These are phyloP conservation scores for Epinotia ramella DNA, from an alignment of 2,888 invertebrate species.

Conservation along the genomic window DNA sequence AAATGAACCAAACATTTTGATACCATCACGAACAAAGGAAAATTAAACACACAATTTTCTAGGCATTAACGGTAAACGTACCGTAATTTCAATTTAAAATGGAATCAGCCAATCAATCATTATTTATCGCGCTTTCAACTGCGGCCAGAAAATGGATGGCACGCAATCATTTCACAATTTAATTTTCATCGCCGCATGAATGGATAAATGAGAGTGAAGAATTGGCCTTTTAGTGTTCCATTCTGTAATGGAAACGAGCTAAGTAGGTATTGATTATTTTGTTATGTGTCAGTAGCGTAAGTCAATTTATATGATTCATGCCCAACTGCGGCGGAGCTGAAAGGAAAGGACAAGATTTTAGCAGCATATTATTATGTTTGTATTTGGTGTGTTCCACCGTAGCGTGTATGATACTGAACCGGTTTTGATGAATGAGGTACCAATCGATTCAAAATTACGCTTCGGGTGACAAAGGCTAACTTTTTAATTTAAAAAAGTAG, in stretches of 20 bases:
- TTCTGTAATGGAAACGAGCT: no score
- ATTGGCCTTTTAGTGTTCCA: neutral
- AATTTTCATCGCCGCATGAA: conserved; percentile 10
- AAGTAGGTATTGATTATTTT: neutral
- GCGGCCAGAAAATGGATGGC: conserved; percentile 33
- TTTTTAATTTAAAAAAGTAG: no score
- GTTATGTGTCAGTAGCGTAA: neutral
- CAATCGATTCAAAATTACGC: no score
- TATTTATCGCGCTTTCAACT: conserved; percentile 38
- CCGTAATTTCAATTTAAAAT: conserved; percentile 35
- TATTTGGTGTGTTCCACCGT: no score
- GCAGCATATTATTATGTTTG: no score
- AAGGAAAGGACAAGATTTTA: no score
- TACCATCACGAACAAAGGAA: neutral
- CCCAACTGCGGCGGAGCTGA: no score
- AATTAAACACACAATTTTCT: conserved; percentile 20
- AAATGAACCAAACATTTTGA: neutral
- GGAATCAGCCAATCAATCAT: conserved; percentile 37
- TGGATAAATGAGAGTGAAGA: neutral
- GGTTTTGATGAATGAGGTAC: no score
- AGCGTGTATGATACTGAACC: no score
- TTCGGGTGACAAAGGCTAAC: no score
- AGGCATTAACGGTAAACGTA: conserved; percentile 17
- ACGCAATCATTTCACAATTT: conserved; percentile 32
- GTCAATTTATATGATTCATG: no score